These are phyloP conservation scores for Oceanodroma leucorhoa DNA, from an alignment of 2,797 vertebrate genomes.

Conservation along the genomic window DNA sequence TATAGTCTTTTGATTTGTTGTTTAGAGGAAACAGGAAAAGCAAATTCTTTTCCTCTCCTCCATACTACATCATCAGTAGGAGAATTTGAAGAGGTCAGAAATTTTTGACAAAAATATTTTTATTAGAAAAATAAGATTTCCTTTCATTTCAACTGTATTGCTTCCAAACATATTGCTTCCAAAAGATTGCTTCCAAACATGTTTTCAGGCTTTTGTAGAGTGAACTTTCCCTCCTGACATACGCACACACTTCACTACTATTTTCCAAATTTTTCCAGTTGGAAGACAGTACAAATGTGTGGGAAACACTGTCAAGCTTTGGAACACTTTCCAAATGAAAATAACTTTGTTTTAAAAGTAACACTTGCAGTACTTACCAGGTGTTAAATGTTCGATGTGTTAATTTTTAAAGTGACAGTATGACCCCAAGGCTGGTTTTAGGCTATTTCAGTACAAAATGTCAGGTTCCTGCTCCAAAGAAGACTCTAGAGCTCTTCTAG, in stretches of 20 bases:
- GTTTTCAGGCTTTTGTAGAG: neutral
- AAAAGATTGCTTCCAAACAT: neutral
- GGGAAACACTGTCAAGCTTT: neutral
- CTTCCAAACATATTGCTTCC: neutral
- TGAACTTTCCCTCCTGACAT: neutral
- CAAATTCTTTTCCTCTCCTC: neutral
- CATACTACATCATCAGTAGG: accelerated
- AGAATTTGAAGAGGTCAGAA: neutral
- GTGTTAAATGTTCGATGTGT: neutral
- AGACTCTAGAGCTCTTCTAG: neutral
- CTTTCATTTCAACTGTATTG: neutral
- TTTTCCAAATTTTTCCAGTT: neutral
- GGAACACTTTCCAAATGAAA: conserved; percentile 1
- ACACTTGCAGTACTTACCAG: neutral
- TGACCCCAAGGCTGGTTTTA: neutral
- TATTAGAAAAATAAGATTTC: neutral
- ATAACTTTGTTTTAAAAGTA: neutral
- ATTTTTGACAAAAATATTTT: neutral
- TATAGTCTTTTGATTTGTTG: neutral
- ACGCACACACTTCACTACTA: neutral
- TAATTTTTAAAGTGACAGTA: neutral
- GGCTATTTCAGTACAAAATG: neutral
- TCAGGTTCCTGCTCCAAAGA: neutral
- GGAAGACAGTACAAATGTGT: neutral
- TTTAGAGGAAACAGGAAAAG: neutral